phyloP scores from a whole-genome alignment of 2,888 invertebrate species.

The Sinelater perroti region DNA sequence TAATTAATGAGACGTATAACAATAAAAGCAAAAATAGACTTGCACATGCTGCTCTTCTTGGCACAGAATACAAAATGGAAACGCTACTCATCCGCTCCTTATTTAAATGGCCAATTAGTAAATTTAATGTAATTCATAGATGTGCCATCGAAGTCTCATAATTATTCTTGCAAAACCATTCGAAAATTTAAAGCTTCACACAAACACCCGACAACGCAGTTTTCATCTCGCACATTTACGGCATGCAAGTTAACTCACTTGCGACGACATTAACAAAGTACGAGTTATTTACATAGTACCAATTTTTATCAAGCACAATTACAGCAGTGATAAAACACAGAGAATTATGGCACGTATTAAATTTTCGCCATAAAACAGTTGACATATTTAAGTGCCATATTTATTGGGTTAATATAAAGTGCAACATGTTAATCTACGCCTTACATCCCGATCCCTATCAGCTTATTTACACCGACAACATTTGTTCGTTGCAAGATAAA shows the following conservation, averaged over 20 bases:
- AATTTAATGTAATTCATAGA: constrained; percentile 4
- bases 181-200: background rate
- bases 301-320: constrained; percentile 33
- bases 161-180: background rate
- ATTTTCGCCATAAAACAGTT: constrained; percentile 41
- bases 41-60: background rate
- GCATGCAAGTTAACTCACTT: background rate
- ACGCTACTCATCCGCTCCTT: background rate
- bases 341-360: constrained; percentile 41
- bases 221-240: constrained; percentile 1
- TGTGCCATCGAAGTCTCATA: background rate
- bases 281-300: constrained; percentile 22
- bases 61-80: background rate
- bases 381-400: constrained; percentile 44
- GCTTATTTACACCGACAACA: constrained; percentile 32
- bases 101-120: constrained; percentile 11
- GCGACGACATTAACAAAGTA: constrained; percentile 5
- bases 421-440: constrained; percentile 40
- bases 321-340: constrained; percentile 37
- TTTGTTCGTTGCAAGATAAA: constrained; percentile 18
- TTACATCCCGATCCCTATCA: constrained; percentile 39
- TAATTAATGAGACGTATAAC: constrained; percentile 8
- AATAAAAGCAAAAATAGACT: constrained; percentile 7
- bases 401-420: constrained; percentile 42
- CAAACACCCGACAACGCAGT: background rate